Percentiles rank a stretch among this genome's conserved stretches.
Conservation (phyloP, 2,797 vertebrate species). For the Leptatherina wallacei region DNA sequence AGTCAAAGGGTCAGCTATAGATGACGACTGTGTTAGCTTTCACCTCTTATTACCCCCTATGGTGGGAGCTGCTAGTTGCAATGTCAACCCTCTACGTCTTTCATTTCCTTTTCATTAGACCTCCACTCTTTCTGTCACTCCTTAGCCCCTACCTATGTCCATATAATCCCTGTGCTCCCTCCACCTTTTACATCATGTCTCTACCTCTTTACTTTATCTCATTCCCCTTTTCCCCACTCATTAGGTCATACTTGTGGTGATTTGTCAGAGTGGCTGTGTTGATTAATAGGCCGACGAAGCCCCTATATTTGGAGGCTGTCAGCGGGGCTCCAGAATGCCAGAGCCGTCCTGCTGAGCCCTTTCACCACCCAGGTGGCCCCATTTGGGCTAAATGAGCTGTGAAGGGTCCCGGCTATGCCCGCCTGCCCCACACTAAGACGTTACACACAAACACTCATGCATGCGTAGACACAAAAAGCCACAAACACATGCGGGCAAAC, state of each 20-base stretch:
- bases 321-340: conserved; percentile 89
- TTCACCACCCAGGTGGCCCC: conserved; percentile 95
- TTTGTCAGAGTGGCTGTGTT: conserved; percentile 90
- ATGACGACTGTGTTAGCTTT: conserved; percentile 76
- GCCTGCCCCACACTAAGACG: conserved; percentile 78
- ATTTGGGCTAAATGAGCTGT: conserved; percentile 99
- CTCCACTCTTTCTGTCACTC: conserved; percentile 64
- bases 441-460: conserved; percentile 70
- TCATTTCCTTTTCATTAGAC: conserved; percentile 81
- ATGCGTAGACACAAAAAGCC: conserved; percentile 35
- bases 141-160: conserved; percentile 59
- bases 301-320: conserved; percentile 89
- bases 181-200: conserved; percentile 69
- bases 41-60: conserved; percentile 67
- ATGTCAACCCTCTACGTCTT: conserved; percentile 70
- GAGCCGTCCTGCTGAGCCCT: conserved; percentile 87
- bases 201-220: conserved; percentile 66
- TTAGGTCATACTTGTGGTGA: conserved; percentile 84
- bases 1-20: conserved; percentile 43
- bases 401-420: conserved; percentile 92
- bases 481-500: conserved; percentile 36
- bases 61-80: conserved; percentile 59
- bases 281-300: conserved; percentile 90
- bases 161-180: conserved; percentile 45
- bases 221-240: conserved; percentile 75